phyloP scores from a whole-genome alignment of 1,140 invertebrate species.

The Vanessa atalanta region DNA sequence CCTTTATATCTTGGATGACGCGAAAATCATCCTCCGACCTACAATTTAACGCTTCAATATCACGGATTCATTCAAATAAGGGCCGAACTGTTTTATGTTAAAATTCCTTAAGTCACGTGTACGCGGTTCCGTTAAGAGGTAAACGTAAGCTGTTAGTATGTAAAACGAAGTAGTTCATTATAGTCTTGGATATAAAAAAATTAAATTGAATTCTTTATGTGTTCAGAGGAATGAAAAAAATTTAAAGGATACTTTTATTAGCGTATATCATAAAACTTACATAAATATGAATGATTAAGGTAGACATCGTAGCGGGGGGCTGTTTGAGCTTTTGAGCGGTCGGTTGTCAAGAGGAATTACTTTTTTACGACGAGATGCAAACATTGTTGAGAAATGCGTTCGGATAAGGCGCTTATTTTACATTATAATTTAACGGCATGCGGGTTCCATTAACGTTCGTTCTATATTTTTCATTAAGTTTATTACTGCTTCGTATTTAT shows the following conservation, averaged over 20 bases:
- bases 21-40: conserved; percentile 72
- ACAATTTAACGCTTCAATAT: conserved; percentile 74
- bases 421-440: conserved; percentile 58
- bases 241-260: conserved; percentile 64
- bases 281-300: conserved; percentile 76
- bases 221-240: conserved; percentile 37
- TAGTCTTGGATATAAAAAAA: background rate
- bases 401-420: conserved; percentile 46
- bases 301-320: conserved; percentile 61
- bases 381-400: conserved; percentile 53
- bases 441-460: conserved; percentile 40
- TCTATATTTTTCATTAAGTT: conserved; percentile 13
- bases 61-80: conserved; percentile 51
- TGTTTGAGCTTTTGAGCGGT: conserved; percentile 30
- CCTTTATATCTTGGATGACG: conserved; percentile 76
- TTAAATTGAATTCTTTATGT: conserved; percentile 48
- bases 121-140: background rate
- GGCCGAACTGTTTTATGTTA: background rate
- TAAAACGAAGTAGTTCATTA: background rate
- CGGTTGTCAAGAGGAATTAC: conserved; percentile 54
- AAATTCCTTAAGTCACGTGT: background rate
- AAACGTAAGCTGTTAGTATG: background rate
- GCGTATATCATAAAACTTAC: conserved; percentile 66
- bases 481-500: background rate
- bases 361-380: conserved; percentile 61